Evolutionary conservation across 2,888 invertebrate genomes (phyloP).

Genomic region (Prenolepis imparis): DNA sequence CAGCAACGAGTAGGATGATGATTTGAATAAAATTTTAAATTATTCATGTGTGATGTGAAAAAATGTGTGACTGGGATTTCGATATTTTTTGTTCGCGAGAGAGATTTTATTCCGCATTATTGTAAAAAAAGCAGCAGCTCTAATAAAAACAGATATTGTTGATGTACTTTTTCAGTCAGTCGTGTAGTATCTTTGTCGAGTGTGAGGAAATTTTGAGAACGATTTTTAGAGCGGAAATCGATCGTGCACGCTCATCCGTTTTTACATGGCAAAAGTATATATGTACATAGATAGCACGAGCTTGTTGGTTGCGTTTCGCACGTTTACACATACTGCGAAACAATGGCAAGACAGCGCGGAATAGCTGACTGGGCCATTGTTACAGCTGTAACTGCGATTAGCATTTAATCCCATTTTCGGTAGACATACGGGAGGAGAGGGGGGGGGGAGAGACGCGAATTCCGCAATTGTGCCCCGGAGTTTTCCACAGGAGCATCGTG

Average conservation of each 20-base stretch:
- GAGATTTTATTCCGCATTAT: neutral
- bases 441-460: slow-evolving; percentile 58
- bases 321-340: slow-evolving; percentile 29
- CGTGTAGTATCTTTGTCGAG: neutral
- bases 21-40: neutral
- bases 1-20: neutral
- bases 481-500: slow-evolving; percentile 66
- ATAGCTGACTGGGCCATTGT: slow-evolving; percentile 48
- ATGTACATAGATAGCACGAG: slow-evolving; percentile 29
- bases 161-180: neutral
- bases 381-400: slow-evolving; percentile 71
- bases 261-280: slow-evolving; percentile 21
- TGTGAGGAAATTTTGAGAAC: neutral
- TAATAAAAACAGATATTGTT: neutral
- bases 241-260: slow-evolving; percentile 41
- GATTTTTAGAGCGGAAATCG: slow-evolving; percentile 25
- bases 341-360: slow-evolving; percentile 34
- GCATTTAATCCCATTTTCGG: slow-evolving; percentile 71
- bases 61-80: neutral
- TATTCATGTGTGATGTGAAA: neutral
- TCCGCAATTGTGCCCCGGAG: slow-evolving; percentile 57
- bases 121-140: neutral
- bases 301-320: neutral
- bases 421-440: slow-evolving; percentile 5
- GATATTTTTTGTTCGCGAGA: neutral